These are phyloP conservation scores for Yponomeuta evonymella DNA, from an alignment of 2,888 invertebrate species.

Conservation along the genomic window DNA sequence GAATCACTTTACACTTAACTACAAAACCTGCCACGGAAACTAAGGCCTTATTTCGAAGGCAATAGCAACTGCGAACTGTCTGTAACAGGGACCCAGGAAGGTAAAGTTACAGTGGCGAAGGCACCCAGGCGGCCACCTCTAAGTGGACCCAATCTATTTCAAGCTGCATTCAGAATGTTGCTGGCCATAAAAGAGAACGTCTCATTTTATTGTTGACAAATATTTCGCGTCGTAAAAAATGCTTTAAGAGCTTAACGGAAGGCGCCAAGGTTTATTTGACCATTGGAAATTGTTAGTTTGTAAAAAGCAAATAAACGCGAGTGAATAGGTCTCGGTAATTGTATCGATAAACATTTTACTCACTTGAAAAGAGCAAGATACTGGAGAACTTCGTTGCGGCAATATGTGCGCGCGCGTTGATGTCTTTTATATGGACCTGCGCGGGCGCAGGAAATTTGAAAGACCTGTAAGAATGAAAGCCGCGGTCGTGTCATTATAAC, in stretches of 20 bases:
- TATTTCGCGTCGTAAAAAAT: slow-evolving; percentile 66
- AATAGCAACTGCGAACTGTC: neutral
- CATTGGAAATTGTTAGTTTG: slow-evolving; percentile 11
- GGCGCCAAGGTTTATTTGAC: slow-evolving; percentile 62
- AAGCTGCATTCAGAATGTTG: slow-evolving; percentile 49
- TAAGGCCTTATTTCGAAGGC: neutral
- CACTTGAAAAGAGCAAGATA: neutral
- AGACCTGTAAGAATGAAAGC: slow-evolving; percentile 15
- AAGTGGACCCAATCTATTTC: slow-evolving; percentile 43
- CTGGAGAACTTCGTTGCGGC: slow-evolving; percentile 12
- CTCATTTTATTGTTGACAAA: slow-evolving; percentile 75
- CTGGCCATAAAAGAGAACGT: slow-evolving; percentile 66
- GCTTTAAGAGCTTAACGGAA: slow-evolving; percentile 55
- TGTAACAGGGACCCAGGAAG: neutral
- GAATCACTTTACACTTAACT: neutral
- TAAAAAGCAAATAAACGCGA: neutral
- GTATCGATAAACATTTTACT: slow-evolving; percentile 1
- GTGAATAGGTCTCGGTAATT: neutral
- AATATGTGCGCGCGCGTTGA: slow-evolving; percentile 48
- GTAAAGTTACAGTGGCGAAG: neutral
- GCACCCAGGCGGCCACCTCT: slow-evolving; percentile 19
- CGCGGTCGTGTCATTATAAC: neutral
- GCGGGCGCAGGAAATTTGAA: slow-evolving; percentile 37
- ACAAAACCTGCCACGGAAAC: neutral
- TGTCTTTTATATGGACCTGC: slow-evolving; percentile 55